phyloP scores from a whole-genome alignment of 2,888 invertebrate genomes.

The Coleophora deauratella region DNA sequence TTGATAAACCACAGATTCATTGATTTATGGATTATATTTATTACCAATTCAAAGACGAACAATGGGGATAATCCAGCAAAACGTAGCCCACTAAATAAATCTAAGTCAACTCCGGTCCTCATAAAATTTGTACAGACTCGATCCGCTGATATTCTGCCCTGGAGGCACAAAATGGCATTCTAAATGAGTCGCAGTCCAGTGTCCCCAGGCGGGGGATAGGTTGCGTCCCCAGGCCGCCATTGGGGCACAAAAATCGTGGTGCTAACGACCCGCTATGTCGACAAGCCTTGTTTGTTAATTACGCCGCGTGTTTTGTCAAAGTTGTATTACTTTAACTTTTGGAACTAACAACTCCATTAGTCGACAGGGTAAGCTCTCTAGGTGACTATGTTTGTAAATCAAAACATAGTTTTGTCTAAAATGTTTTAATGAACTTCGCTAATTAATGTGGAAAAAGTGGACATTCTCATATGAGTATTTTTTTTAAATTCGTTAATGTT shows the following conservation, averaged over 20 bases:
- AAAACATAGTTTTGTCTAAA: slow-evolving; percentile 5
- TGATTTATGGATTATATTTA: too few species aligned
- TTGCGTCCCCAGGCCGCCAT: too few species aligned
- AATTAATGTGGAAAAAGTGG: too few species aligned
- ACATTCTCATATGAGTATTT: too few species aligned
- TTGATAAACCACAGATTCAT: too few species aligned
- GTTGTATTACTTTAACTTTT: slow-evolving; percentile 2
- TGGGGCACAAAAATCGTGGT: too few species aligned
- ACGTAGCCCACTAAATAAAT: too few species aligned
- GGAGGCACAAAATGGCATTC: slow-evolving; percentile 4
- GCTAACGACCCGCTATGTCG: too few species aligned
- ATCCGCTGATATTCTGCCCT: slow-evolving; percentile 1
- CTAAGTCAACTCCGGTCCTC: background rate
- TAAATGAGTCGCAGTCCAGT: slow-evolving; percentile 2
- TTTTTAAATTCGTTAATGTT: too few species aligned
- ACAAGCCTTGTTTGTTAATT: background rate
- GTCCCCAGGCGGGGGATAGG: too few species aligned
- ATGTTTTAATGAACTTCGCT: background rate
- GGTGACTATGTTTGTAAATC: slow-evolving; percentile 6
- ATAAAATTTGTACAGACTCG: slow-evolving; percentile 1
- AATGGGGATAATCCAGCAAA: too few species aligned
- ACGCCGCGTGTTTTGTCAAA: slow-evolving; percentile 1
- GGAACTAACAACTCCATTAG: slow-evolving; percentile 1
- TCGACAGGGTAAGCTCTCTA: slow-evolving; percentile 6
- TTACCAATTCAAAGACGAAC: too few species aligned